A percentile compares a stretch with the other conserved stretches of the same genome.
These are phyloP conservation scores for Amphiprion clarkii DNA, from an alignment of 2,797 vertebrate species.

Conservation along the genomic window DNA sequence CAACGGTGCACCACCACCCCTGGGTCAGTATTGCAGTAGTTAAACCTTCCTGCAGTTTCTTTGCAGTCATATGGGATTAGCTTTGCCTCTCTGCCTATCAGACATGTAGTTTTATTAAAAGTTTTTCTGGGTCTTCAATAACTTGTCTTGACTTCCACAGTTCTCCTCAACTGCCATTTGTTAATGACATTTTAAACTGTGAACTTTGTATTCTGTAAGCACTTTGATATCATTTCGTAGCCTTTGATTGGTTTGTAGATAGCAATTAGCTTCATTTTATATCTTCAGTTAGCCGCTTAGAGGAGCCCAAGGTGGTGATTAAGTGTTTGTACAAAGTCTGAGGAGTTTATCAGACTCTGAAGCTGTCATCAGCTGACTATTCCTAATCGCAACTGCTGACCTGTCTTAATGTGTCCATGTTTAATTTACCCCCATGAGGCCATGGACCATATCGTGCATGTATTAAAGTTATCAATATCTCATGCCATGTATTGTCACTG, in stretches of 20 bases:
- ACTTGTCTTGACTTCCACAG: not conserved
- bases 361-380: not conserved
- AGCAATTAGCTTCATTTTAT: not conserved
- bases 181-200: not conserved
- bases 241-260: not conserved
- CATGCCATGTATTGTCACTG: not conserved
- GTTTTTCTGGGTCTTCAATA: not conserved
- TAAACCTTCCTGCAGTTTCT: not conserved
- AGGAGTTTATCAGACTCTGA: not conserved
- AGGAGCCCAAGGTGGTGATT: not conserved
- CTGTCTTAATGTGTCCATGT: not conserved
- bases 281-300: not conserved
- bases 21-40: too few relatives aligned
- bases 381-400: not conserved
- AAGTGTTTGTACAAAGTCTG: too few relatives aligned
- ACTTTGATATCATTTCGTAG: not conserved
- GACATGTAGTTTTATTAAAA: too few relatives aligned
- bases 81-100: not conserved
- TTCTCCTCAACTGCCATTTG: not conserved
- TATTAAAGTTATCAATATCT: not conserved
- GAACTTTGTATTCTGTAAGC: not conserved
- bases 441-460: not conserved
- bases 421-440: not conserved
- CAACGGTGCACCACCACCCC: not conserved
- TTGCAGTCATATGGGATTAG: not conserved